Evolutionary conservation across 2,888 invertebrate genomes (phyloP).

Genomic region (Parnassius mnemosyne): DNA sequence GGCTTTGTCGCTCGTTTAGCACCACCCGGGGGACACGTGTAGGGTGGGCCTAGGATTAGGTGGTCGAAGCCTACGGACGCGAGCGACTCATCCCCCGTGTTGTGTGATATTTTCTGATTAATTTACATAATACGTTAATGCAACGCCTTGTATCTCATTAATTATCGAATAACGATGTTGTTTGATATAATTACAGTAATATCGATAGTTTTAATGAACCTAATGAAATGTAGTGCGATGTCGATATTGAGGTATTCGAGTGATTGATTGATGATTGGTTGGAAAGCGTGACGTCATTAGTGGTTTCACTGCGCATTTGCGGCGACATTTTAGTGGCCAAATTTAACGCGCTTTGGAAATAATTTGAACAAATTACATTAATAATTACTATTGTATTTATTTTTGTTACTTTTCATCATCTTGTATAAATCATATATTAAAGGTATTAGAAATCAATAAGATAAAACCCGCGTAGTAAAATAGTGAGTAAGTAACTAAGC

Average conservation of each 20-base stretch:
- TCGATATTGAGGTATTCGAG: neutral
- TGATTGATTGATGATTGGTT: slow-evolving; percentile 6
- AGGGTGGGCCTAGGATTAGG: too few relatives aligned
- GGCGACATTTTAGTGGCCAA: neutral
- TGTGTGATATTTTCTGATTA: slow-evolving; percentile 1
- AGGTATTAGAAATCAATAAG: too few relatives aligned
- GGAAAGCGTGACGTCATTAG: neutral
- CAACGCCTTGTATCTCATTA: slow-evolving; percentile 13
- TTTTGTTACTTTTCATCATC: too few relatives aligned
- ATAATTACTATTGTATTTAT: too few relatives aligned
- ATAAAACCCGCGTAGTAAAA: too few relatives aligned
- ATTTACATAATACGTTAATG: slow-evolving; percentile 10
- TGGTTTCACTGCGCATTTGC: neutral
- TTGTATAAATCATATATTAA: too few relatives aligned
- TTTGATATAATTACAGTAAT: neutral
- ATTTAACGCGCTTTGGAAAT: neutral
- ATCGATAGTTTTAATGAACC: slow-evolving; percentile 10
- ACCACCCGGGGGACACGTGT: too few relatives aligned
- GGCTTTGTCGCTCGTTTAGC: too few relatives aligned
- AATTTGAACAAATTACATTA: too few relatives aligned
- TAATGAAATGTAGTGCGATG: neutral
- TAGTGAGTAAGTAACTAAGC: too few relatives aligned
- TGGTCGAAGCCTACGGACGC: too few relatives aligned
- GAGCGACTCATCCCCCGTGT: too few relatives aligned
- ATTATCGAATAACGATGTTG: slow-evolving; percentile 14